These are phyloP conservation scores for Patella ulyssiponensis DNA, from an alignment of 2,888 invertebrate species.

Conservation along the genomic window DNA sequence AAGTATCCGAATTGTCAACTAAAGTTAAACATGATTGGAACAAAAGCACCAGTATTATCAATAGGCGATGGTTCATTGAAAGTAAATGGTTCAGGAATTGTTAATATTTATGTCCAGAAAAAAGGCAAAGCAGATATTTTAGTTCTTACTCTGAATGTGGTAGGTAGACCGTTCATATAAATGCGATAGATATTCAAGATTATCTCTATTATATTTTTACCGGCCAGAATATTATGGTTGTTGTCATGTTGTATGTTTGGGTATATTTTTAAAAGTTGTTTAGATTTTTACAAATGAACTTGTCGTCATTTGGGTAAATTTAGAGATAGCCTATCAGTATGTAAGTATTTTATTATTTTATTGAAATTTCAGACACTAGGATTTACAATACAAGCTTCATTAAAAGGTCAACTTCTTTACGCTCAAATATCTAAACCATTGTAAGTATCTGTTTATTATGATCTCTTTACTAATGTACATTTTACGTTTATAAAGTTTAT, in stretches of 20 bases:
- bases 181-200: not conserved
- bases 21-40: not conserved
- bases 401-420: not conserved
- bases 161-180: not conserved
- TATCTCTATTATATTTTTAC: not conserved
- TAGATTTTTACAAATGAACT: not conserved
- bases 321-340: not conserved
- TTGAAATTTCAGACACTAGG: not conserved
- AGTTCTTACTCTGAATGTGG: not conserved
- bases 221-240: too few relatives aligned
- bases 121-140: not conserved
- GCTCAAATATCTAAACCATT: not conserved
- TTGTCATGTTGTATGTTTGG: too few relatives aligned
- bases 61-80: not conserved
- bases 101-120: not conserved
- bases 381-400: not conserved
- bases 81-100: not conserved
- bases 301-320: not conserved
- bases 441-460: not conserved
- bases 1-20: not conserved
- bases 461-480: not conserved
- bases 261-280: not conserved
- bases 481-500: too few relatives aligned
- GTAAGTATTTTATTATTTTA: not conserved
- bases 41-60: not conserved